Evolutionary conservation across 2,888 invertebrate species (phyloP).

Genomic region (Athetis lepigone): DNA sequence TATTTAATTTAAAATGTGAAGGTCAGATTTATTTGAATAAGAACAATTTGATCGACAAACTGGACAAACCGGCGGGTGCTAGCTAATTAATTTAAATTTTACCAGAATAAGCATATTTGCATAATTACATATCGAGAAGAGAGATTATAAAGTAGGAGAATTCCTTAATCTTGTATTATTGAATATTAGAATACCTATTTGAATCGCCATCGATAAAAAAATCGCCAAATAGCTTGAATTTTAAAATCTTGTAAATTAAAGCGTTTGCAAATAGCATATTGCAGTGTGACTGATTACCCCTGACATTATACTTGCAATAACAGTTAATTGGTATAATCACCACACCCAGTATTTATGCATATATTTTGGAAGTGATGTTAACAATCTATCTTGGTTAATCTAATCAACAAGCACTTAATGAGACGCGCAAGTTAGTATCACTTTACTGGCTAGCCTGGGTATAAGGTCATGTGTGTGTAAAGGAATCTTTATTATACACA

Average conservation of each 20-base stretch:
- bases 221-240: neutral
- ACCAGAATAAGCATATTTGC: conserved; percentile 7
- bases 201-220: too few species aligned
- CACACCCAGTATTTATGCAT: conserved; percentile 42
- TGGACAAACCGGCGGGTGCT: conserved; percentile 24
- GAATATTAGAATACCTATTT: conserved; percentile 3
- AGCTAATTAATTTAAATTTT: conserved; percentile 19
- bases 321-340: conserved; percentile 47
- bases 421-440: conserved; percentile 6
- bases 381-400: conserved; percentile 35
- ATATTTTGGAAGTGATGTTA: conserved; percentile 35
- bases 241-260: conserved; percentile 10
- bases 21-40: conserved; percentile 46
- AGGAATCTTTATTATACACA: neutral
- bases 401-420: conserved; percentile 36
- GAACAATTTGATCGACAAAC: conserved; percentile 39
- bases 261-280: conserved; percentile 32
- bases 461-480: conserved; percentile 1
- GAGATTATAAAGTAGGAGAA: conserved; percentile 14
- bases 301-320: conserved; percentile 44
- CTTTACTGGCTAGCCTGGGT: neutral
- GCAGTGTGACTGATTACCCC: conserved; percentile 38
- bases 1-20: conserved; percentile 44
- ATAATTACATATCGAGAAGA: conserved; percentile 13
- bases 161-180: neutral